Base-by-base conservation (phyloP, 2,113 vertebrate genomes). In the Menidia beryllina region DNA sequence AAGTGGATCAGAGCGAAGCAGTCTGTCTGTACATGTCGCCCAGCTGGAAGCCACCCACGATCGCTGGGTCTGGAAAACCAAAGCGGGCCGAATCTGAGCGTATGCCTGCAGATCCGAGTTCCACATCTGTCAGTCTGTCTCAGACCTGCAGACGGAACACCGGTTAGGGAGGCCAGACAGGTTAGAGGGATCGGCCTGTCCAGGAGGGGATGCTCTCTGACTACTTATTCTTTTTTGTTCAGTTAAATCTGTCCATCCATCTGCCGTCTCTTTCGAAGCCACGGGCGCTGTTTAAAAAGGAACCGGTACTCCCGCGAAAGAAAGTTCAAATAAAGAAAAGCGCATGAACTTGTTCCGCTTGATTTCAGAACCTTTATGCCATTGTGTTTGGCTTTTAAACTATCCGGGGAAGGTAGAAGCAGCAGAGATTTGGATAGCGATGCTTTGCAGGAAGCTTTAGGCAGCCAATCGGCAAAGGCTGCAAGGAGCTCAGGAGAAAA, bases 121-220 rank as follows among this genome's bases (percentile, higher is more conserved):
- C 49, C 69, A 70, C 24, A 24, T 76, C n/a, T 74, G 45, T 73
- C 41, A 75, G 11, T 80, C 38, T 34, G 12, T 41, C 72, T 65
- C 79, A 21, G 77, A 64, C 55, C 59, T 82, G 60, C 84, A 70
- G 58, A 26, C 68, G 60, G 56, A 68, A 23, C 62, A 9, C 27
- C 57, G 13, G 49, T 67, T 70, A 86, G 38, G 77, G 66, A 65
- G 59, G 51, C 64, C 74, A 78, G 65, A 76, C 82, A 89, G 89
- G 89, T 91, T n/a, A 84, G 82, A 79, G 38, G 69, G 71, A 69
- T 71, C 60, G 0, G 55, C 23, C 45, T n/a, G 17, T 61, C 61
- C 77, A 45, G 80, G 74, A 85, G 67, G 49, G 24, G 48, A 65
- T 56, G 45, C 47, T 65, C 63, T 58, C 36, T 48, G 50, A 20